Conservation (phyloP, 2,888 invertebrate genomes). For the Elmis aenea region DNA sequence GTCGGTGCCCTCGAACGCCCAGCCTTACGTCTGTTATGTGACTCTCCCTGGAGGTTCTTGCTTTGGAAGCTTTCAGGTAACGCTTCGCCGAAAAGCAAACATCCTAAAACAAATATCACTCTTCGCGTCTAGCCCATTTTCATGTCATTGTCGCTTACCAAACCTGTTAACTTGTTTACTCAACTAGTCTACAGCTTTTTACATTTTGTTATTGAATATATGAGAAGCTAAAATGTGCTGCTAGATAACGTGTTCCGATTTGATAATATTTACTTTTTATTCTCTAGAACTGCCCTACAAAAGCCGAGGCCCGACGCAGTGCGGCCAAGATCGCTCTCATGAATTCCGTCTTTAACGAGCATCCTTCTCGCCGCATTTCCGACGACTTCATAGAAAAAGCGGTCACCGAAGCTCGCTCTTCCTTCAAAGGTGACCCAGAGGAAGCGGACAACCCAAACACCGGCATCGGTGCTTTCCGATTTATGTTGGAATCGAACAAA, state of each 20-base stretch:
- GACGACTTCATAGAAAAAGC: slow-evolving; percentile 94
- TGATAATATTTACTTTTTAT: slow-evolving; percentile 2
- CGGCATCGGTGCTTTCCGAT: slow-evolving; percentile 69
- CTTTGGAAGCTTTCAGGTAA: slow-evolving; percentile 84
- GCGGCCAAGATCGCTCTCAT: slow-evolving; percentile 94
- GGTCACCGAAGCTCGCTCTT: slow-evolving; percentile 83
- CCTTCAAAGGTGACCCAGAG: slow-evolving; percentile 64
- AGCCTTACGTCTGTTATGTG: slow-evolving; percentile 92
- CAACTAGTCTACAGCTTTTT: slow-evolving; percentile 5
- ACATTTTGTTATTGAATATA: slow-evolving; percentile 7
- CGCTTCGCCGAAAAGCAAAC: slow-evolving; percentile 14
- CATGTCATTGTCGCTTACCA: slow-evolving; percentile 9
- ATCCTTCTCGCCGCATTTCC: slow-evolving; percentile 85
- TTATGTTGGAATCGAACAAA: slow-evolving; percentile 75
- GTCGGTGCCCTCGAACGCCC: slow-evolving; percentile 84
- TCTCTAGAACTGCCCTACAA: slow-evolving; percentile 86
- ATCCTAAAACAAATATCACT: slow-evolving; percentile 10
- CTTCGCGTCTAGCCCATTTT: slow-evolving; percentile 11
- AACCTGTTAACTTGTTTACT: slow-evolving; percentile 18
- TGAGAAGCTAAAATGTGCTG: no score
- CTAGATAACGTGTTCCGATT: background rate
- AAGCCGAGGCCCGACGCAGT: slow-evolving; percentile 89
- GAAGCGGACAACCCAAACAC: slow-evolving; percentile 64
- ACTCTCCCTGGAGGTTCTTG: slow-evolving; percentile 93
- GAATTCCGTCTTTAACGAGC: slow-evolving; percentile 96